These are phyloP conservation scores for Hoplostethus mediterraneus DNA, from an alignment of 2,797 vertebrate genomes.

Conservation along the genomic window DNA sequence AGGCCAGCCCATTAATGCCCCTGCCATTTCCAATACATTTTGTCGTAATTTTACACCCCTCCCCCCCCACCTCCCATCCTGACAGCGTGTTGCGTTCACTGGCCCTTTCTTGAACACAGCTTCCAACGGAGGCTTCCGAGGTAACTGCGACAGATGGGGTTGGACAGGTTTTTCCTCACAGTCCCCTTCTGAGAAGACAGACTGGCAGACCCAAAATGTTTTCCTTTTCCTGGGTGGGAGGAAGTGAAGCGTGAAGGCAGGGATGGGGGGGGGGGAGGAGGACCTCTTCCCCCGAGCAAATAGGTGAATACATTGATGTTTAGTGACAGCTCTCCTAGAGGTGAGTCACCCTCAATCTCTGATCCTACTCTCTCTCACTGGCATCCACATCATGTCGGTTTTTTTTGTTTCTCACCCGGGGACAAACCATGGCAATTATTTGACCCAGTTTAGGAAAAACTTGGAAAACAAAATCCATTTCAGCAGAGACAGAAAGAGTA, in stretches of 20 bases:
- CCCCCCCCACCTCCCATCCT: neutral
- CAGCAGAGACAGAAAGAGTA: neutral
- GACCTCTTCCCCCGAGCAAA: slow-evolving; percentile 46
- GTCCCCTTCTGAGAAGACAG: slow-evolving; percentile 71
- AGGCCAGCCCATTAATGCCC: slow-evolving; percentile 75
- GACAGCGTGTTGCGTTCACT: neutral
- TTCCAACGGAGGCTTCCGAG: neutral
- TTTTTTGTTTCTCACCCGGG: slow-evolving; percentile 20
- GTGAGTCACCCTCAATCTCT: slow-evolving; percentile 54
- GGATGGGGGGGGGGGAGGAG: slow-evolving; percentile 16
- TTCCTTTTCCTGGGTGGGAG: slow-evolving; percentile 46
- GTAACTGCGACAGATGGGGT: slow-evolving; percentile 61
- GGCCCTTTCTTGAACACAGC: slow-evolving; percentile 26
- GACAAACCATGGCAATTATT: slow-evolving; percentile 34
- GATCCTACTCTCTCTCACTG: slow-evolving; percentile 7
- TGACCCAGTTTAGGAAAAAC: slow-evolving; percentile 22
- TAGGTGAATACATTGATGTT: slow-evolving; percentile 71
- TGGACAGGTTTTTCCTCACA: slow-evolving; percentile 61
- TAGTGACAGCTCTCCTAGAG: slow-evolving; percentile 66
- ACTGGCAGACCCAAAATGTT: slow-evolving; percentile 54
- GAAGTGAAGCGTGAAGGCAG: slow-evolving; percentile 66
- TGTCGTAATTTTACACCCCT: slow-evolving; percentile 25
- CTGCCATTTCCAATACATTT: slow-evolving; percentile 47
- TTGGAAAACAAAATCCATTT: too few species aligned
- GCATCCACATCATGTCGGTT: slow-evolving; percentile 30